phyloP scores from a whole-genome alignment of 2,113 vertebrate genomes.

The Epinephelus fuscoguttatus region DNA sequence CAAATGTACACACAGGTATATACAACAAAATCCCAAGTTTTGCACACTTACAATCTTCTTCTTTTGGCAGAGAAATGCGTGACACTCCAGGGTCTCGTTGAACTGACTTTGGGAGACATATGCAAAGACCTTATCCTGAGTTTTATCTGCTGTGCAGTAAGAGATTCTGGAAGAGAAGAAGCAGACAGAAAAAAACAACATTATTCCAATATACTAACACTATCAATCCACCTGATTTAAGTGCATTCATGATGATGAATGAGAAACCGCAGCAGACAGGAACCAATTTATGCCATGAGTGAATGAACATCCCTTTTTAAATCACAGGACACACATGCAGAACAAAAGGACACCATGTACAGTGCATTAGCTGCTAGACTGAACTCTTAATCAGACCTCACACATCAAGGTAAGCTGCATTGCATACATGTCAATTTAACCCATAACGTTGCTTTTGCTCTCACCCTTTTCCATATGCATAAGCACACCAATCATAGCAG shows the following conservation, averaged over 20 bases:
- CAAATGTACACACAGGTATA: not conserved
- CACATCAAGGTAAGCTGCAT: slow-evolving; percentile 11
- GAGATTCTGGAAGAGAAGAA: slow-evolving; percentile 87
- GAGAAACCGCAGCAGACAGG: not conserved
- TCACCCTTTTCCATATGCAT: slow-evolving; percentile 57
- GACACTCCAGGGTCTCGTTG: slow-evolving; percentile 91
- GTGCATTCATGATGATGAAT: not conserved
- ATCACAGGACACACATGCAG: not conserved
- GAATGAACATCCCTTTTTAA: not conserved
- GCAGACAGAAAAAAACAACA: not conserved
- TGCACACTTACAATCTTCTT: slow-evolving; percentile 90
- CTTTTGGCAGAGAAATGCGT: slow-evolving; percentile 93
- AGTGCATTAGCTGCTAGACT: not conserved
- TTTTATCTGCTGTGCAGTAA: slow-evolving; percentile 95
- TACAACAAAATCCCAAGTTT: not conserved
- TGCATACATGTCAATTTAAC: slow-evolving; percentile 16
- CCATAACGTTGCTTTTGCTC: slow-evolving; percentile 28
- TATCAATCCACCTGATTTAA: not conserved
- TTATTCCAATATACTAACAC: not conserved
- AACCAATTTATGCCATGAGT: not conserved
- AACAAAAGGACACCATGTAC: slow-evolving; percentile 23
- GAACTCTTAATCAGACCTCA: not conserved
- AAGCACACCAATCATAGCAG: slow-evolving; percentile 33
- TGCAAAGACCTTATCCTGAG: slow-evolving; percentile 95
- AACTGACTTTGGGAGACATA: slow-evolving; percentile 92